phyloP scores from a whole-genome alignment of 53 echinoderm and acorn worm genomes.

The Stichopus horrens region DNA sequence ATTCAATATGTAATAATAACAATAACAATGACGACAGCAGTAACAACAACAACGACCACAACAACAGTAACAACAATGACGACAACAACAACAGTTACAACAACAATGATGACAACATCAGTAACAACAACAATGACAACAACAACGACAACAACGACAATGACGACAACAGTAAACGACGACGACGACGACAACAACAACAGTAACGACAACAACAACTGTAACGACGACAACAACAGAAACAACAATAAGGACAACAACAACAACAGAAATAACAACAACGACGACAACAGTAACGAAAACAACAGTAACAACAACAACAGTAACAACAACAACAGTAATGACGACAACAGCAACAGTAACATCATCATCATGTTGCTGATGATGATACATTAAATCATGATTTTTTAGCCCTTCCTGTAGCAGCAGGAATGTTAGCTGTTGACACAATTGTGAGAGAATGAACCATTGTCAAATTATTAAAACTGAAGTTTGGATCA shows the following conservation, averaged over 20 bases:
- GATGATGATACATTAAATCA: no score
- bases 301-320: no score
- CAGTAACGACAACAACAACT: not conserved
- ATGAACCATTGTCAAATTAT: no score
- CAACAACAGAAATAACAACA: no score
- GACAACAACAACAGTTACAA: not conserved
- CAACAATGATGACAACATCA: not conserved
- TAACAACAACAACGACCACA: not conserved
- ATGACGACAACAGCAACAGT: not conserved
- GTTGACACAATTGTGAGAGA: no score
- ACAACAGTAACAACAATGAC: not conserved
- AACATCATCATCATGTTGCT: no score
- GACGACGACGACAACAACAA: not conserved
- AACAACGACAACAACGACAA: not conserved
- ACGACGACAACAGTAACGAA: not conserved
- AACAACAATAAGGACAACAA: not conserved
- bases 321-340: not conserved
- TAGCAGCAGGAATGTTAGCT: no score
- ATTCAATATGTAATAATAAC: no score
- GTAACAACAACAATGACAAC: not conserved
- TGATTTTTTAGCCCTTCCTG: no score
- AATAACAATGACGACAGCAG: no score
- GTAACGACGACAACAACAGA: not conserved
- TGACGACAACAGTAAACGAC: not conserved
- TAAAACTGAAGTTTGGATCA: no score